Conservation (phyloP, 2,113 vertebrate genomes). For the Marcusenius ussheri region DNA sequence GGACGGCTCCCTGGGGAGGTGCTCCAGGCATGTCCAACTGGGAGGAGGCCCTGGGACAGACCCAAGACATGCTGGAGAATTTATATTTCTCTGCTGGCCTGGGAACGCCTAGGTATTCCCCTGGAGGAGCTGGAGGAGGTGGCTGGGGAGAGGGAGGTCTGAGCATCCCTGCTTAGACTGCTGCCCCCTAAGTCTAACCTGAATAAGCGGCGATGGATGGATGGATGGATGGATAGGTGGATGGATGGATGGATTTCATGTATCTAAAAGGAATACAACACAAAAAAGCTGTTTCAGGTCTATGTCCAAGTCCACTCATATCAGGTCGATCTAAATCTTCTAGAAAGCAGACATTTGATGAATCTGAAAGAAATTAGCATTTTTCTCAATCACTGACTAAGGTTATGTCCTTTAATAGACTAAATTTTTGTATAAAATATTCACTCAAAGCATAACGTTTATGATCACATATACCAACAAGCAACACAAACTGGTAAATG, state of each 20-base stretch:
- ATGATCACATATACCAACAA: not conserved
- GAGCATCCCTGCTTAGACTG: too few relatives aligned
- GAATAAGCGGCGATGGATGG: too few relatives aligned
- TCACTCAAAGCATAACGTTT: not conserved
- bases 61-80: too few relatives aligned
- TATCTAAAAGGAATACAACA: not conserved
- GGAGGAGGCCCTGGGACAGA: too few relatives aligned
- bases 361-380: not conserved
- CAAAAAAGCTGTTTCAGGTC: not conserved
- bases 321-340: not conserved
- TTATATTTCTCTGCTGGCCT: too few relatives aligned
- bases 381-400: not conserved
- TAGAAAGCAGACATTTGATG: not conserved
- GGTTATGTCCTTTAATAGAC: not conserved
- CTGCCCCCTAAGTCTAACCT: too few relatives aligned
- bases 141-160: too few relatives aligned
- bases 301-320: not conserved
- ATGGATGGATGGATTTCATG: not conserved
- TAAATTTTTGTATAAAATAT: not conserved
- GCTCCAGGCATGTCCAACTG: too few relatives aligned
- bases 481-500: not conserved
- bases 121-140: too few relatives aligned
- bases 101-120: too few relatives aligned
- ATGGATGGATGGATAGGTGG: too few relatives aligned
- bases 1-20: too few relatives aligned